These are phyloP conservation scores for Catharus fuscescens DNA, from an alignment of 2,113 vertebrate species.

Conservation along the genomic window DNA sequence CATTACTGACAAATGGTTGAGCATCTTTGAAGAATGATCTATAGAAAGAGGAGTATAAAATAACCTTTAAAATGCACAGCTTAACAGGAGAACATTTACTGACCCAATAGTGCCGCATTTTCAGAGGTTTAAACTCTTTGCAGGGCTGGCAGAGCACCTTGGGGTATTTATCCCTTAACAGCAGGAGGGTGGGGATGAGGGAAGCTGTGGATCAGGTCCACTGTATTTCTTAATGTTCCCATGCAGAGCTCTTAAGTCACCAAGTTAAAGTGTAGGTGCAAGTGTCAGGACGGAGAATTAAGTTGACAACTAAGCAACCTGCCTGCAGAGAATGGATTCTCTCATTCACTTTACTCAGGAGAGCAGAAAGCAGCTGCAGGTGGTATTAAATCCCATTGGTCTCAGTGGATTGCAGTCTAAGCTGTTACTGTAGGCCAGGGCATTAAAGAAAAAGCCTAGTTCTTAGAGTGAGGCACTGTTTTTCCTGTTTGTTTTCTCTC, in stretches of 20 bases:
- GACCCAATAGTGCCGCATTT: not conserved
- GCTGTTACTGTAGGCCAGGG: conserved; percentile 15
- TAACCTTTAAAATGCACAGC: not conserved
- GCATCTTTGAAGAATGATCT: not conserved
- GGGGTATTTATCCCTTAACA: not conserved
- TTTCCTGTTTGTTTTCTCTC: not conserved
- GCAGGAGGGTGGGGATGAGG: not conserved
- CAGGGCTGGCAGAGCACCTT: not conserved
- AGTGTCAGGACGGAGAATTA: not conserved
- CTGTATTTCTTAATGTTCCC: not conserved
- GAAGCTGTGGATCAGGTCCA: not conserved
- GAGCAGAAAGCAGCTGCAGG: conserved; percentile 53
- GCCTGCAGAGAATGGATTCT: not conserved
- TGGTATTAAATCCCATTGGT: conserved; percentile 54
- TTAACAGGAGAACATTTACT: not conserved
- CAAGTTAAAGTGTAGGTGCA: not conserved
- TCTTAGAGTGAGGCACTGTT: not conserved
- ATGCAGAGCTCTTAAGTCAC: not conserved
- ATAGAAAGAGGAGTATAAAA: not conserved
- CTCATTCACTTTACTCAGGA: not conserved
- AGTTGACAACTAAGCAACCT: not conserved
- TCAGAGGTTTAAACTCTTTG: not conserved
- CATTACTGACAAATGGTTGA: not conserved
- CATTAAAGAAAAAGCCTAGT: not conserved
- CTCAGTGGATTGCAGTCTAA: conserved; percentile 29